phyloP scores from a whole-genome alignment of 2,113 vertebrate genomes.

The Mormyrus lacerda region DNA sequence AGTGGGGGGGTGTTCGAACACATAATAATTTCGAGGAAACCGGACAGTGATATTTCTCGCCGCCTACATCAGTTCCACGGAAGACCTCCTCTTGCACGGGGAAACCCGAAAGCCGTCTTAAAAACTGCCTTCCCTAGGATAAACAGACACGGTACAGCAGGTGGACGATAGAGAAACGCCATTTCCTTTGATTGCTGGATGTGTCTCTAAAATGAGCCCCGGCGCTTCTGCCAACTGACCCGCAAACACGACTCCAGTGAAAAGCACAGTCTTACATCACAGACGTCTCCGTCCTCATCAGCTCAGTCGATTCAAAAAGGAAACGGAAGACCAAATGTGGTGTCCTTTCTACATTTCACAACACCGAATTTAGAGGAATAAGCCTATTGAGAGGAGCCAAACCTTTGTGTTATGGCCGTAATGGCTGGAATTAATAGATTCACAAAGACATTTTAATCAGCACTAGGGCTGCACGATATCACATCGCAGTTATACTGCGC shows the following conservation, averaged over 20 bases:
- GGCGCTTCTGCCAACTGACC: not conserved
- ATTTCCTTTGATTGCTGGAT: not conserved
- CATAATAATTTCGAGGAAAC: not conserved
- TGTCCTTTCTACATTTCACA: not conserved
- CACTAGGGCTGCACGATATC: not conserved
- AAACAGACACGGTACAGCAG: not conserved
- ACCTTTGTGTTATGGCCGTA: not conserved
- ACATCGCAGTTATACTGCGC: not conserved
- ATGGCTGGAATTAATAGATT: not conserved
- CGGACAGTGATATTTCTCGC: not conserved
- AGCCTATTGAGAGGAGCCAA: not conserved
- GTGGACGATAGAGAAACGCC: not conserved
- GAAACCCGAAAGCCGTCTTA: not conserved
- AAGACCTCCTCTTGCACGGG: not conserved
- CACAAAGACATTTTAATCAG: not conserved
- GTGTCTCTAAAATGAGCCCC: not conserved
- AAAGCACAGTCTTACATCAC: not conserved
- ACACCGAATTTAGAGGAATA: not conserved
- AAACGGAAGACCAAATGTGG: not conserved
- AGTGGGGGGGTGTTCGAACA: not conserved
- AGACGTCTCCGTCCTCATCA: not conserved
- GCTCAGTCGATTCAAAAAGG: not conserved
- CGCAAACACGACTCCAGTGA: not conserved
- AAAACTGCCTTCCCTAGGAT: not conserved
- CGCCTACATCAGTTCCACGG: not conserved